Percentiles rank a stretch among this genome's conserved stretches.
phyloP scores from a whole-genome alignment of 2,113 vertebrate genomes.

The Hemibagrus wyckioides region DNA sequence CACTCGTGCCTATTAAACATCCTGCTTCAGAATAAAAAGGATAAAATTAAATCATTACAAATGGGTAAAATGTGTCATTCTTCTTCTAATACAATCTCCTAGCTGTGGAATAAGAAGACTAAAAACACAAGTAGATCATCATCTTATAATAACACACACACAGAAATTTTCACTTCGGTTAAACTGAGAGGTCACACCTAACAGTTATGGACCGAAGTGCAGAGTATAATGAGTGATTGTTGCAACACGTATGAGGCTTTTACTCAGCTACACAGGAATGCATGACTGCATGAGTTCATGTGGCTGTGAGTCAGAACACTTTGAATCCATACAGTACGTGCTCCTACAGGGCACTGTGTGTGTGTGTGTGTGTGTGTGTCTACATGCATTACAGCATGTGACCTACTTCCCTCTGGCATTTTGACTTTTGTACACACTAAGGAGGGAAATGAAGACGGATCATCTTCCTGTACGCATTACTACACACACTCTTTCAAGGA shows the following conservation, averaged over 20 bases:
- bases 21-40: not conserved
- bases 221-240: not conserved
- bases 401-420: conserved; percentile 30
- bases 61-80: not conserved
- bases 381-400: conserved; percentile 24
- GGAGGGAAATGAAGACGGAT: conserved; percentile 20
- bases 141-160: not conserved
- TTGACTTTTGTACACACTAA: not conserved
- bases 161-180: not conserved
- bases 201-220: not conserved
- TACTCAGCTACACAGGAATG: conserved; percentile 28
- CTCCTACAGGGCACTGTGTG: not conserved
- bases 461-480: conserved; percentile 15
- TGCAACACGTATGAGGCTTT: conserved; percentile 26
- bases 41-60: not conserved
- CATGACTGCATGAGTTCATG: conserved; percentile 14
- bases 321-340: conserved; percentile 35
- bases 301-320: conserved; percentile 39
- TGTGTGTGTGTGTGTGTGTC: not conserved
- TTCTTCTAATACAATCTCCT: not conserved
- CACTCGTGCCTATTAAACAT: not conserved
- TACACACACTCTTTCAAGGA: conserved; percentile 29
- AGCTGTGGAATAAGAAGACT: not conserved
- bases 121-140: no score
- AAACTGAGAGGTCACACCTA: not conserved